These are phyloP conservation scores for Hydrozoanthus gracilis DNA, from an alignment of 92 coral and sea anemone genomes.

Conservation along the genomic window DNA sequence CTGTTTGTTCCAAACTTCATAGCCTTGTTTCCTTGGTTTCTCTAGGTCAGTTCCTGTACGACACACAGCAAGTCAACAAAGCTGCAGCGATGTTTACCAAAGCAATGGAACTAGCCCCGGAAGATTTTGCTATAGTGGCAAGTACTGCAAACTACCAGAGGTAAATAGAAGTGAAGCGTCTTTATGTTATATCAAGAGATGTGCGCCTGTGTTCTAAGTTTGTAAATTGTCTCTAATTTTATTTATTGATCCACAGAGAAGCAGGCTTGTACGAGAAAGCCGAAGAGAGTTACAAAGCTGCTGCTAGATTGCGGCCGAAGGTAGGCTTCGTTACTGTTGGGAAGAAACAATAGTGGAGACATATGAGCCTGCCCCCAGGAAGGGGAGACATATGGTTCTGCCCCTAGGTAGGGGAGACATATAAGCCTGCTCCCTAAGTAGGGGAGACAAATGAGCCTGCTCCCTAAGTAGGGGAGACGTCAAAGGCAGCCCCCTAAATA, in stretches of 20 bases:
- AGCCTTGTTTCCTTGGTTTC: background rate
- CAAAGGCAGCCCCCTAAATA: too few relatives aligned
- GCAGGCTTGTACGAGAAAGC: slow-evolving; percentile 78
- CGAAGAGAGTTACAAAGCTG: slow-evolving; percentile 68
- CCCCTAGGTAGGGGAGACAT: too few relatives aligned
- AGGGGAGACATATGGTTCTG: too few relatives aligned
- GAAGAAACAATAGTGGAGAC: background rate
- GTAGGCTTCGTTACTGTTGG: slow-evolving; percentile 20
- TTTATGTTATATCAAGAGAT: too few relatives aligned
- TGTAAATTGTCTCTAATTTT: background rate
- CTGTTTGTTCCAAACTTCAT: background rate
- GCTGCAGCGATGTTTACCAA: slow-evolving; percentile 84
- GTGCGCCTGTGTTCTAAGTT: too few relatives aligned
- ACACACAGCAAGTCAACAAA: slow-evolving; percentile 52
- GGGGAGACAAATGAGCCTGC: too few relatives aligned
- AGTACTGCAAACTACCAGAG: slow-evolving; percentile 89
- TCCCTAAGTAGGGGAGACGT: too few relatives aligned
- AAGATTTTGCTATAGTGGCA: slow-evolving; percentile 83
- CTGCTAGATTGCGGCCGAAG: slow-evolving; percentile 75
- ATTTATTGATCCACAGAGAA: slow-evolving; percentile 62
- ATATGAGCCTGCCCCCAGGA: background rate
- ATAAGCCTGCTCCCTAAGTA: too few relatives aligned
- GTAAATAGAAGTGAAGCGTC: slow-evolving; percentile 22
- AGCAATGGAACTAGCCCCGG: slow-evolving; percentile 73
- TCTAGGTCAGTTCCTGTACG: slow-evolving; percentile 79